phyloP scores from a whole-genome alignment of 2,113 vertebrate genomes.

The Buteo buteo region DNA sequence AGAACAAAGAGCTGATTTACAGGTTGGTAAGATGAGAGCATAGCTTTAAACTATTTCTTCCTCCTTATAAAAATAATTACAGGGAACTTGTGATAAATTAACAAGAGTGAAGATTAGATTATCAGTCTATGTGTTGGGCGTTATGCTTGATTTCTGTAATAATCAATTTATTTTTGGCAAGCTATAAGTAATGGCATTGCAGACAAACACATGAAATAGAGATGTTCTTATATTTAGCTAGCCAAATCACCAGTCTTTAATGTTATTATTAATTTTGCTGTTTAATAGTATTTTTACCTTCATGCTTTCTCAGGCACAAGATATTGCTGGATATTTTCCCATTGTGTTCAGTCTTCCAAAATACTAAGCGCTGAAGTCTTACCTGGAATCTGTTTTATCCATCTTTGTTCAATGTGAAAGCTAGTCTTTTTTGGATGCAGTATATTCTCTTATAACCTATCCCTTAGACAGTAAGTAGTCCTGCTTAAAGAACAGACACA shows the following conservation, averaged over 20 bases:
- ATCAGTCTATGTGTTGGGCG: fast-evolving
- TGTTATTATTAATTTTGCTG: not conserved
- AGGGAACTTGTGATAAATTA: not conserved
- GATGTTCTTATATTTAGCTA: not conserved
- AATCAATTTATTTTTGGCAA: not conserved
- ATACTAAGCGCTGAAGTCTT: not conserved
- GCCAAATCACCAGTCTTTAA: not conserved
- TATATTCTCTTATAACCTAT: not conserved
- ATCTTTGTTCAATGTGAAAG: not conserved
- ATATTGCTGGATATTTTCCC: not conserved
- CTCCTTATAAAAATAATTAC: not conserved
- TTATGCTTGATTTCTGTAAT: not conserved
- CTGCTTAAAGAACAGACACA: not conserved
- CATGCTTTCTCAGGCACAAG: not conserved
- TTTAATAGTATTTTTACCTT: not conserved
- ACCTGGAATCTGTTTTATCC: not conserved
- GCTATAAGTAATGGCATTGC: not conserved
- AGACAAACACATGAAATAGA: not conserved
- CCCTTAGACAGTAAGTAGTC: not conserved
- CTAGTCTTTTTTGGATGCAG: not conserved
- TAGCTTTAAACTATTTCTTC: not conserved
- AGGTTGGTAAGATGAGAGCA: not conserved
- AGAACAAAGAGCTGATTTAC: not conserved
- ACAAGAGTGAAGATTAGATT: not conserved
- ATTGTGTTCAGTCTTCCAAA: not conserved